Evolutionary conservation across 2,797 vertebrate genomes (phyloP), one percentile per base, ranked within the genome.

Genomic region (Brachyrhaphis roseni): DNA sequence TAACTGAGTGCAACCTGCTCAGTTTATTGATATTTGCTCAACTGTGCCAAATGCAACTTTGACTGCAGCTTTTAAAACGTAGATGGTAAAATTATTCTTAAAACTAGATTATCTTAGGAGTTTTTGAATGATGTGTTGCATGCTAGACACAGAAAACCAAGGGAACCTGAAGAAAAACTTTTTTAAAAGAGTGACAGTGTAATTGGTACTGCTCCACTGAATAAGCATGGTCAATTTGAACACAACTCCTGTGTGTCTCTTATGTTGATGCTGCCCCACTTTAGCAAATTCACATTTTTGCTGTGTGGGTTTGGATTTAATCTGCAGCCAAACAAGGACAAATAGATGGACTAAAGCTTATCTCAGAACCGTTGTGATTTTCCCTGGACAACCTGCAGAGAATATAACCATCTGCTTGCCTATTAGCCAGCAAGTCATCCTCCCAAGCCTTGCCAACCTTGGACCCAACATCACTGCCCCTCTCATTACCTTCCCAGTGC

Each of bases 381-480:
- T 72, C 11, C 55, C 78, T 41, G 34, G 36, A 79, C 72, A 68
- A 66, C 57, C 49, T 45, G 47, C 18, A 55, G 39, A 46, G 62
- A 45, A 68, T 46, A 74, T 64, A 59, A 74, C 71, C 57, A 74
- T 79, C 55, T 79, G 78, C 64, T 46, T 43, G 62, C 45, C 45
- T 20, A 57, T 64, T 74, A 73, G 78, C 34, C 71, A 74, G 36
- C 76, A 59, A 78, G 43, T 55, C 70, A 31, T 59, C 51, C 70
- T 78, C 53, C 55, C 55, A 72, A 57, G 77, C 51, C 72, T 39
- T 74, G 71, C 78, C 78, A 79, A 57, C 62, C 73, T 70, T 47
- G 62, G 73, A 70, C 49, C 62, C 47, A 75, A 39, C 28, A 75
- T 34, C 39, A 57, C 72, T 20, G 6, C 73, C 73, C 47, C 62